Base-by-base conservation (phyloP, 2,888 invertebrate species). In the Gandaritis pyraliata region DNA sequence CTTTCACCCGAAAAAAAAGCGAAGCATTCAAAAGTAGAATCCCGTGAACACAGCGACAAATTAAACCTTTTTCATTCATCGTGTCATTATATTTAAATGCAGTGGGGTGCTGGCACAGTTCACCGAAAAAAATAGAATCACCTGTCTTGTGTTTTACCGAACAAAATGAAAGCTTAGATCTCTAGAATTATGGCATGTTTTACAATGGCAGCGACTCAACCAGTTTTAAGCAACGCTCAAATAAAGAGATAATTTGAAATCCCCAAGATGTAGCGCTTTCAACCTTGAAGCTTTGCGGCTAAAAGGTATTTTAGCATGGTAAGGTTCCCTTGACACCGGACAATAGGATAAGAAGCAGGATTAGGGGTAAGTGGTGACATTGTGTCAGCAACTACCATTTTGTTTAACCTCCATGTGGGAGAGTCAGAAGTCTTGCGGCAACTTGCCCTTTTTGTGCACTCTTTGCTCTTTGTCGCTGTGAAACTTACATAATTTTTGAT, bases 41-140 rank as follows among this genome's bases (percentile, higher is more conserved):
- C 74, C 69, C 72, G 70, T 74, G 78, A 80, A 74, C 75, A 72
- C 69, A 66, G 70, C 76, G 78, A 83, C 83, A 83, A 87, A 86
- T 86, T 83, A 79, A 73, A 77, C 76, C 78, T 80, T 85, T 69
- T 83, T 81, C 80, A 62, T 58, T 82, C 80, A 62, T 58, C 82
- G 79, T 78, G 75, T 78, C 81, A 82, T 87, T 85, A 85, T 79
- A 82, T 86, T 88, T 82, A 84, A 88, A 88, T 83, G 80, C 81
- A 82, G 78, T 74, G 64, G 77, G 78, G 80, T 79, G 78, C 76
- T 72, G 75, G 71, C 79, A 77, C 79, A 78, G 78, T 82, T 80
- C 71, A 76, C 78, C 74, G 61, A 82, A 85, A 82, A 81, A 81
- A 81, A 76, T 73, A 76, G 79, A 77, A 79, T 82, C 81, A 84